Conservation (phyloP, 2,888 invertebrate species). For the Carterocephalus palaemon region DNA sequence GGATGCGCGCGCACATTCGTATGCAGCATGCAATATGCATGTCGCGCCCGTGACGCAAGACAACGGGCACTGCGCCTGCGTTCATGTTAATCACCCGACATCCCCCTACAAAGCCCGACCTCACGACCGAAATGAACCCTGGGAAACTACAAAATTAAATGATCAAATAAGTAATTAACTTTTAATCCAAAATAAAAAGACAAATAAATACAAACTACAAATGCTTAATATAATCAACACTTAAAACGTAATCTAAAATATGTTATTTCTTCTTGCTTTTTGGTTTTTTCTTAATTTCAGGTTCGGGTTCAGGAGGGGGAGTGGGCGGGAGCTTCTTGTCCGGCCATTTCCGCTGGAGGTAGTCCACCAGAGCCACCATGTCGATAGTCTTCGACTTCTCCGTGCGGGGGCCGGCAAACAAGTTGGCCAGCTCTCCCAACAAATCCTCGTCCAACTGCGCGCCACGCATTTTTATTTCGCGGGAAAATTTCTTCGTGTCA, state of each 20-base stretch:
- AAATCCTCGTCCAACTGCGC: conserved; percentile 41
- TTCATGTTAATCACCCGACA: conserved; percentile 50
- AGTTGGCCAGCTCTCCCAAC: conserved; percentile 36
- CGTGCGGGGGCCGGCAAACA: conserved; percentile 40
- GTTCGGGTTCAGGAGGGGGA: conserved; percentile 38
- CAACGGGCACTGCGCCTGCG: conserved; percentile 45
- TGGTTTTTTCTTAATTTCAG: conserved; percentile 22
- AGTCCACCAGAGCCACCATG: conserved; percentile 42
- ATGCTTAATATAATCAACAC: conserved; percentile 15
- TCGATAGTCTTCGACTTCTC: conserved; percentile 39
- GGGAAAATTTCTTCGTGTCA: conserved; percentile 34
- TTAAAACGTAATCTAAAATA: conserved; percentile 26
- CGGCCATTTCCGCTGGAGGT: conserved; percentile 49
- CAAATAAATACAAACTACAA: conserved; percentile 15
- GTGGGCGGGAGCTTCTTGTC: conserved; percentile 45
- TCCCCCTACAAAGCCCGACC: conserved; percentile 37
- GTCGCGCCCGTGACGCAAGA: conserved; percentile 39
- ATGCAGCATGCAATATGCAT: conserved; percentile 34
- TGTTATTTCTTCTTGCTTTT: conserved; percentile 30
- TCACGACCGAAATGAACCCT: conserved; percentile 31
- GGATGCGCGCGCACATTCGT: conserved; percentile 35
- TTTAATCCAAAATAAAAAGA: conserved; percentile 20
- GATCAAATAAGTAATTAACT: conserved; percentile 12
- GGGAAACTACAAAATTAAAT: conserved; percentile 24
- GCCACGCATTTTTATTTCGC: conserved; percentile 32